Evolutionary conservation across 2,113 vertebrate species (phyloP).

Genomic region (Ailuropoda melanoleuca): DNA sequence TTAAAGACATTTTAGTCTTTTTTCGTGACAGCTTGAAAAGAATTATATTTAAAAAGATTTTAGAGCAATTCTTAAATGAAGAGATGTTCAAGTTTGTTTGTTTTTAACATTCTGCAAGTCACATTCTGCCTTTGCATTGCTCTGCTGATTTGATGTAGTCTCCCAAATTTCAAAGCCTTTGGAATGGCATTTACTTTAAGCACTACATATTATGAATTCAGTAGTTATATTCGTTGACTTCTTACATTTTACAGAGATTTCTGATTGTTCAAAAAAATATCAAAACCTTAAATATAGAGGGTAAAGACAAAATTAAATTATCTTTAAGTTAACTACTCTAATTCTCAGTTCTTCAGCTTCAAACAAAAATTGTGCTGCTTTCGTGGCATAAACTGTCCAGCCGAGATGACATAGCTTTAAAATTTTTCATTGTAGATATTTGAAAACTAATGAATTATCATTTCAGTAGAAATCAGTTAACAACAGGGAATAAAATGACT

Average conservation of each 20-base stretch:
- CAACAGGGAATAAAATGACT: not conserved
- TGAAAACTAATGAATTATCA: not conserved
- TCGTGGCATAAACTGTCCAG: conserved; percentile 49
- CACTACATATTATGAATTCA: conserved; percentile 44
- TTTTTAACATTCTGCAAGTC: not conserved
- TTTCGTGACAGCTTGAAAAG: not conserved
- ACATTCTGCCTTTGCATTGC: conserved; percentile 40
- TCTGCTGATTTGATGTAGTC: conserved; percentile 33
- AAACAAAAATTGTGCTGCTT: conserved; percentile 39
- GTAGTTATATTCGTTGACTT: conserved; percentile 34
- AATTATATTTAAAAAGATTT: conserved; percentile 53
- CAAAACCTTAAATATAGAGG: conserved; percentile 53
- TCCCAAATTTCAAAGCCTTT: conserved; percentile 8
- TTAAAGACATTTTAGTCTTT: not conserved
- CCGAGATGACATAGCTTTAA: conserved; percentile 20
- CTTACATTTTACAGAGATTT: conserved; percentile 43
- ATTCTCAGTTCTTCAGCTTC: conserved; percentile 51
- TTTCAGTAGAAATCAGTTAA: not conserved
- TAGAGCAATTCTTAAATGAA: not conserved
- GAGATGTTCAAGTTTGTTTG: not conserved
- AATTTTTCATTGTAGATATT: conserved; percentile 27
- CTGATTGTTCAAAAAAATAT: conserved; percentile 67
- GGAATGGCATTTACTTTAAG: conserved; percentile 52
- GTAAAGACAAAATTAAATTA: conserved; percentile 66
- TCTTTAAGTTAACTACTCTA: conserved; percentile 62